Percentiles rank a stretch among this genome's conserved stretches.
Conservation (phyloP, 2,797 vertebrate species). For the Acipenser oxyrinchus region DNA sequence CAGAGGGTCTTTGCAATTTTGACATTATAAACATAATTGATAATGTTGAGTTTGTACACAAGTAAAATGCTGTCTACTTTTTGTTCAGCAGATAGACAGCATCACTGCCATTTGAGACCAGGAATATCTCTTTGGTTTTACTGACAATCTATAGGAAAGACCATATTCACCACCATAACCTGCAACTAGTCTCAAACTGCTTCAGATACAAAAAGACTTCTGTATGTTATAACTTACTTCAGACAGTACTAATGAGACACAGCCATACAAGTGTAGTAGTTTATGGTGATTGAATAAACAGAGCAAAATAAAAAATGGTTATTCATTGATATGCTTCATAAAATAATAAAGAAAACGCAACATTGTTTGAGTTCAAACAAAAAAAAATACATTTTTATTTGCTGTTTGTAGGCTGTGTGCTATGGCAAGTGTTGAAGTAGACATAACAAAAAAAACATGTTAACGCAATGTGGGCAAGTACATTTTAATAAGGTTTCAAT, state of each 20-base stretch:
- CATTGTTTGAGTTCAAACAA: conserved; percentile 33
- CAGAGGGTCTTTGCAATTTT: no score
- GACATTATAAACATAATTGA: no score
- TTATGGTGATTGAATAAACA: conserved; percentile 49
- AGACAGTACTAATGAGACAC: conserved; percentile 58
- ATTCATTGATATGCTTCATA: conserved; percentile 51
- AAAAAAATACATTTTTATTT: conserved; percentile 33
- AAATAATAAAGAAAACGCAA: conserved; percentile 41
- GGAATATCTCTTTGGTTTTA: background rate
- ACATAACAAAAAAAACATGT: conserved; percentile 13
- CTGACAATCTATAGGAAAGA: background rate
- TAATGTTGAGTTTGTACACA: no score
- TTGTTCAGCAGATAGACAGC: no score
- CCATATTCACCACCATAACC: conserved; percentile 14
- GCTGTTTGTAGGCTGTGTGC: conserved; percentile 34
- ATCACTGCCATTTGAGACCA: no score
- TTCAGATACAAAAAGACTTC: conserved; percentile 52
- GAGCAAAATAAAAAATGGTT: conserved; percentile 46
- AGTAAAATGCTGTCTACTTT: no score
- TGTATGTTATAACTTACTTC: conserved; percentile 55
- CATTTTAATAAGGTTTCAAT: conserved; percentile 17
- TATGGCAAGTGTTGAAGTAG: conserved; percentile 32
- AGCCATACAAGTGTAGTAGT: conserved; percentile 41
- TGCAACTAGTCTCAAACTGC: conserved; percentile 25
- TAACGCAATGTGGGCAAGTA: conserved; percentile 6